A percentile compares a stretch with the other conserved stretches of the same genome.
phyloP scores from a whole-genome alignment of 2,888 invertebrate genomes.

The Scrobipalpa costella region DNA sequence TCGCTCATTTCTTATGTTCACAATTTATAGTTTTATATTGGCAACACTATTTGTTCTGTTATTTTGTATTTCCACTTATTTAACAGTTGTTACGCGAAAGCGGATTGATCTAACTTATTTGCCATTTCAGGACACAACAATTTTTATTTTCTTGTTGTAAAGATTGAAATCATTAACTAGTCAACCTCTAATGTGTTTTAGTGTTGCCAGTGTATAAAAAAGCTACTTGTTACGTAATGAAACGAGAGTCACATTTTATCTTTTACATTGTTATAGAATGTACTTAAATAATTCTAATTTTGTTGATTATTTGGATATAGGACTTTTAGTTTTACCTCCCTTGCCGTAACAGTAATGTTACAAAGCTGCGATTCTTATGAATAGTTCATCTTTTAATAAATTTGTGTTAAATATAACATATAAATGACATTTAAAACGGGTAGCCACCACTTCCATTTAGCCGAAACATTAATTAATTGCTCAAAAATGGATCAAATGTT shows the following conservation, averaged over 20 bases:
- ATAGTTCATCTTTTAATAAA: slow-evolving; percentile 36
- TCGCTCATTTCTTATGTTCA: background rate
- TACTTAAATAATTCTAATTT: slow-evolving; percentile 39
- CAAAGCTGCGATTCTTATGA: slow-evolving; percentile 59
- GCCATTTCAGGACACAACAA: too few species aligned
- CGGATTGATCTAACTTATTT: too few species aligned
- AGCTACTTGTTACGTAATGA: background rate
- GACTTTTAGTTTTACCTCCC: slow-evolving; percentile 39
- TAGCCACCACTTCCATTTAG: slow-evolving; percentile 48
- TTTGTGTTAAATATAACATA: slow-evolving; percentile 20
- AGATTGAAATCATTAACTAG: background rate
- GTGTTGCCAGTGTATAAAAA: background rate
- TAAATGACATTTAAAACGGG: slow-evolving; percentile 48
- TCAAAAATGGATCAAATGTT: slow-evolving; percentile 41
- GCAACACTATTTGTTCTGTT: too few species aligned
- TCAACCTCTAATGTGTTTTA: background rate
- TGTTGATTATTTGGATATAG: slow-evolving; percentile 37
- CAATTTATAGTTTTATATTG: background rate
- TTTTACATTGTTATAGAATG: slow-evolving; percentile 33
- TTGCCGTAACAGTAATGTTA: slow-evolving; percentile 38
- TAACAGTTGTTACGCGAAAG: too few species aligned
- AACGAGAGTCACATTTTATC: background rate
- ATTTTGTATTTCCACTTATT: too few species aligned
- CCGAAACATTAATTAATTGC: slow-evolving; percentile 37
- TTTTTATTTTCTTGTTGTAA: too few species aligned